These are phyloP conservation scores for Neosilurus hyrtlii DNA, from an alignment of 2,797 vertebrate genomes.

Conservation along the genomic window DNA sequence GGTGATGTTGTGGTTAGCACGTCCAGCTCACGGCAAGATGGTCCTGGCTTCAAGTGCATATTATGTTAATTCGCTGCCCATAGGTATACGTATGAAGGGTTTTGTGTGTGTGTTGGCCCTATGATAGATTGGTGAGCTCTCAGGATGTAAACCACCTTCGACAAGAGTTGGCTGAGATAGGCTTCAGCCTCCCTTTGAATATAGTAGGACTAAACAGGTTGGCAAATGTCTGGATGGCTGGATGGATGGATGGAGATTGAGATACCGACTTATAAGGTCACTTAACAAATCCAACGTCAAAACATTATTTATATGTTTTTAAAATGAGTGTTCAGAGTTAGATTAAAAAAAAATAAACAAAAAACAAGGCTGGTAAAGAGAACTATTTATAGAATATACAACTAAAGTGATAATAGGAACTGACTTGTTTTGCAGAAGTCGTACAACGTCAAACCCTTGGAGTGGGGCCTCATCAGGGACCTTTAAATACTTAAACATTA, in stretches of 20 bases:
- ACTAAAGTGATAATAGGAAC: not conserved
- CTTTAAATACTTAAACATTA: not conserved
- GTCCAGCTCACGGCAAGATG: too few relatives aligned
- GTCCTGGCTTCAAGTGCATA: too few relatives aligned
- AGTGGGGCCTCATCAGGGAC: not conserved
- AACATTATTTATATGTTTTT: not conserved
- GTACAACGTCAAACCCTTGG: not conserved
- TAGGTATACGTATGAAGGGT: too few relatives aligned
- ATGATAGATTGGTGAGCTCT: too few relatives aligned
- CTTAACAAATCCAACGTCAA: not conserved
- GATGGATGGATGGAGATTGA: not conserved
- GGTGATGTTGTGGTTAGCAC: too few relatives aligned
- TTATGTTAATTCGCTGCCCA: too few relatives aligned
- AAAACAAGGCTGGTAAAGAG: not conserved
- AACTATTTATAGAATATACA: not conserved
- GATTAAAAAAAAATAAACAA: not conserved
- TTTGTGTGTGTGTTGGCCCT: too few relatives aligned
- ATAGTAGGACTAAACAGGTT: too few relatives aligned
- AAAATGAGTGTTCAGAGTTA: not conserved
- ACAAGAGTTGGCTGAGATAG: too few relatives aligned
- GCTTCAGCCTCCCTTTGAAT: too few relatives aligned
- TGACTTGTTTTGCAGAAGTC: not conserved
- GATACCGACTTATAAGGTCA: not conserved
- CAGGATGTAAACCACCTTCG: too few relatives aligned
- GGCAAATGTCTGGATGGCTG: too few relatives aligned